phyloP scores from a whole-genome alignment of 2,888 invertebrate genomes.

The Philereme vetulata region DNA sequence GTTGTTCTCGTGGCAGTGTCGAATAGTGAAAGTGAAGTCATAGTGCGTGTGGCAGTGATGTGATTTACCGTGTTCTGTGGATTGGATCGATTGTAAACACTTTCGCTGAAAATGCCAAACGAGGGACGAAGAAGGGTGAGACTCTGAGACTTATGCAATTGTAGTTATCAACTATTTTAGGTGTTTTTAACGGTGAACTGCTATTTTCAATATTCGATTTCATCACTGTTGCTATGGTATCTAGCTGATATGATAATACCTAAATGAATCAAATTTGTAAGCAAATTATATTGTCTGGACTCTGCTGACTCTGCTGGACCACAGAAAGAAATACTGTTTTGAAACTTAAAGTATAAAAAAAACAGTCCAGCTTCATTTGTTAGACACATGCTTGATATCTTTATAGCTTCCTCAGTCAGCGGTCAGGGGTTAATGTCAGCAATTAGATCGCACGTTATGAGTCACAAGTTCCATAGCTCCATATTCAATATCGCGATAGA shows the following conservation, averaged over 20 bases:
- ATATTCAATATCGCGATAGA: conserved; percentile 2
- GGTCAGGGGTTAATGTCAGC: background rate
- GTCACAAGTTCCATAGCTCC: background rate
- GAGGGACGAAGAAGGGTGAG: conserved; percentile 66
- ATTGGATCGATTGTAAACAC: conserved; percentile 44
- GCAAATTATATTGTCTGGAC: no score
- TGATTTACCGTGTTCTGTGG: conserved; percentile 35
- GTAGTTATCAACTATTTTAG: background rate
- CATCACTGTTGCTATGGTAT: no score
- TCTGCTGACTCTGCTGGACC: no score
- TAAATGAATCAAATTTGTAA: no score
- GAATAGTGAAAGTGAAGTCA: conserved; percentile 21
- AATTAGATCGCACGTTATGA: background rate
- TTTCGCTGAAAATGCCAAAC: conserved; percentile 56
- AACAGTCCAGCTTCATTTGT: no score
- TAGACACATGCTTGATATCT: no score
- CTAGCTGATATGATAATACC: no score
- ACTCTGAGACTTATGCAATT: conserved; percentile 41
- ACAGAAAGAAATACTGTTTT: no score
- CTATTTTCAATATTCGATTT: no score
- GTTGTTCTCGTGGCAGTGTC: conserved; percentile 12
- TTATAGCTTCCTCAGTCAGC: no score
- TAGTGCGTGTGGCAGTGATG: conserved; percentile 35
- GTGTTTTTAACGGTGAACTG: background rate
- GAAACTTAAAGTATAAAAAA: no score